Base-by-base conservation (phyloP, 2,797 vertebrate genomes). In the Sebastes matsubarae region DNA sequence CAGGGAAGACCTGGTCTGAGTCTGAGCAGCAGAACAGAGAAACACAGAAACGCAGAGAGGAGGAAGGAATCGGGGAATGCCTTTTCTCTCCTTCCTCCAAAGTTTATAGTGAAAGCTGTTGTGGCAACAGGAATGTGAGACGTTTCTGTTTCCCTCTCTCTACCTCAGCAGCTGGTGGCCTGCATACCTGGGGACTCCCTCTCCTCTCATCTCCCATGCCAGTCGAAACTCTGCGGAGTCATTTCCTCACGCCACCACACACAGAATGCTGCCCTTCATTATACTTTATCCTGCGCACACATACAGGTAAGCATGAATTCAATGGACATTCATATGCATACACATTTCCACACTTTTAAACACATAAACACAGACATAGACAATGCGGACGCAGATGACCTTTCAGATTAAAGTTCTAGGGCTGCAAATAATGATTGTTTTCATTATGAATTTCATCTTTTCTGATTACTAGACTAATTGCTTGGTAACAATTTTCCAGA, bases 111-210 rank as follows among this genome's bases (percentile, higher is more conserved):
- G 79, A 87, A 84, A 86, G 88, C 80, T 78, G 29, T 54, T 52
- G n/a, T 81, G 57, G 50, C 52, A 81, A 46, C 30, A 79, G 57
- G 82, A 84, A 84, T 84, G 77, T 74, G 67, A 75, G 25, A 3
- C 34, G n/a, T 70, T 7, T 66, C 32, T 72, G 18, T 77, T 27
- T 68, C 34, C 54, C 27, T 76, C 25, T 79, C 60, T 72, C 70
- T 64, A 9, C 13, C 6, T 58, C 74, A 46, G 32, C 60, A 25
- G 67, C 6, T 2, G 4, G 57, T 73, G 63, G 11, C 67, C 68
- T 83, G 80, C 86, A 91, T 87, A 87, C 76, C 76, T 75, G 65
- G 52, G 88, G 81, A 91, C 81, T 83, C 79, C 87, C 68, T 89
- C 77, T 72, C 57, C 36, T 78, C 74, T 30, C 24, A 24, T 54